Evolutionary conservation across 2,797 vertebrate species (phyloP).

Genomic region (Nasua narica): DNA sequence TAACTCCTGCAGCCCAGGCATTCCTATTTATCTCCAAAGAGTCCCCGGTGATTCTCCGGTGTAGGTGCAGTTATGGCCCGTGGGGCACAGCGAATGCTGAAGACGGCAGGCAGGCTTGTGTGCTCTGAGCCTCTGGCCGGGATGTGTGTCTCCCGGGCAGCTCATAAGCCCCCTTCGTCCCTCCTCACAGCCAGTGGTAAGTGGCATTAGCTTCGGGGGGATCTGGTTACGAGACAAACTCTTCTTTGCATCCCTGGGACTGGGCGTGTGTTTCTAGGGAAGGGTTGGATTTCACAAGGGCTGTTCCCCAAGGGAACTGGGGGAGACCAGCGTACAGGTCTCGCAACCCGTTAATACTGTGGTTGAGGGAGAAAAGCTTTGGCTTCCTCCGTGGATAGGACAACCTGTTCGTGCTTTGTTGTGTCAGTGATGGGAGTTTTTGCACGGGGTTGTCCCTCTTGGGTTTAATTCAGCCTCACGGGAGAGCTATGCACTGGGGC

Average conservation of each 20-base stretch:
- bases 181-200: background rate
- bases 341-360: background rate
- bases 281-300: background rate
- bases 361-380: background rate
- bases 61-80: accelerated
- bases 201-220: background rate
- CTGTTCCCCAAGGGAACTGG: background rate
- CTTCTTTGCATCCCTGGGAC: background rate
- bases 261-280: background rate
- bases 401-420: background rate
- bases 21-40: background rate
- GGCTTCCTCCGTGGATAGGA: background rate
- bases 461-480: background rate
- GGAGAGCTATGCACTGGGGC: background rate
- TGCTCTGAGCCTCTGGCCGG: background rate
- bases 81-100: background rate
- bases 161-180: background rate
- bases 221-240: background rate
- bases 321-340: background rate
- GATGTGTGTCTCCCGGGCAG: accelerated
- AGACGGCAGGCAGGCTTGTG: accelerated
- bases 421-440: background rate
- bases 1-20: background rate
- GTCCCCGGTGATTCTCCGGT: background rate
- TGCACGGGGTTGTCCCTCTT: background rate